Evolutionary conservation across 2,113 vertebrate genomes (phyloP).

Genomic region (Anser brachyrhynchus): DNA sequence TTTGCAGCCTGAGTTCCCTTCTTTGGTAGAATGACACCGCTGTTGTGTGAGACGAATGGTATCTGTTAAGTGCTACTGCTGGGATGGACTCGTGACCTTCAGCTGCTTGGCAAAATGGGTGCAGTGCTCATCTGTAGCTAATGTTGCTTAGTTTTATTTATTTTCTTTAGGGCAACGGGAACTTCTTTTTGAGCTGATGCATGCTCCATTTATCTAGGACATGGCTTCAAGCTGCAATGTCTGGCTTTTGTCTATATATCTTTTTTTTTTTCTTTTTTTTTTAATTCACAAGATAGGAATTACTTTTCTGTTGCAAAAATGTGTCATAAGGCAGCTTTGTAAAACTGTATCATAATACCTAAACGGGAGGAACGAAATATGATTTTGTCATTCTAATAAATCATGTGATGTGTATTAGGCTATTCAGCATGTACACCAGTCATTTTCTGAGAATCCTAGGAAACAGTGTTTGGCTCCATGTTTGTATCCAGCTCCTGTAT

Average conservation of each 20-base stretch:
- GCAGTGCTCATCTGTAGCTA: background rate
- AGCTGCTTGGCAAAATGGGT: background rate
- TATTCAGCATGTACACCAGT: background rate
- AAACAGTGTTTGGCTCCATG: slow-evolving; percentile 11
- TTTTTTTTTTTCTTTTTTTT: background rate
- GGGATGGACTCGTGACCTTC: background rate
- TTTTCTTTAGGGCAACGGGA: background rate
- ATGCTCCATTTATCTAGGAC: background rate
- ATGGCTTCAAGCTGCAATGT: background rate
- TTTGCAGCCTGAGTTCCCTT: background rate
- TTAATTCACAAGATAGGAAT: background rate
- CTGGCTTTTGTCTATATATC: background rate
- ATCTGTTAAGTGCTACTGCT: background rate
- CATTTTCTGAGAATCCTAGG: background rate
- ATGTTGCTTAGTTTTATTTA: background rate
- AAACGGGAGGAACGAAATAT: background rate
- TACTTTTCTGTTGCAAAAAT: background rate
- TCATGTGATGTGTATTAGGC: background rate
- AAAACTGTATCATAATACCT: background rate
- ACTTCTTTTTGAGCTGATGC: background rate
- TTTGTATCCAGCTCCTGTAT: background rate
- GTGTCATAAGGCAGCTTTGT: background rate
- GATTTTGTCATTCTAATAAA: background rate
- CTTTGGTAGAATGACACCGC: background rate
- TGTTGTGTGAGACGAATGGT: background rate